Base-by-base conservation (phyloP, 1,140 invertebrate species). In the Ceratitis capitata region DNA sequence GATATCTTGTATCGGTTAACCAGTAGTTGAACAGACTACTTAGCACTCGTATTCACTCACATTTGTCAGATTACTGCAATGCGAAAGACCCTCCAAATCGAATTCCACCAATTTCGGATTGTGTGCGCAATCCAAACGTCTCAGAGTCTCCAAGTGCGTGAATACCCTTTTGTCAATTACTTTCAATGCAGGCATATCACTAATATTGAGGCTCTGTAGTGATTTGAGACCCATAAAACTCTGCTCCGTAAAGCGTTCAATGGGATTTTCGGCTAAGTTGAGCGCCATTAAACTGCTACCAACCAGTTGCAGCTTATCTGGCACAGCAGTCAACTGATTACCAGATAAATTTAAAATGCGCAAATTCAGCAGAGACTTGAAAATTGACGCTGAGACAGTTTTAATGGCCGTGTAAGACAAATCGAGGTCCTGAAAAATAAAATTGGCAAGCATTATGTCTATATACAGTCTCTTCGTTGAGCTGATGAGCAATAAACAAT, bases 351-450 rank as follows among this genome's bases (percentile, higher is more conserved):
- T 93, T 32, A 95, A 88, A 47, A 92, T 89, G 23, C 92, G 90
- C 23, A 95, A 87, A 32, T 92, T 92, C 23, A 88, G 87, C 19
- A 94, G 88, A 12, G 92, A 91, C 86, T 88, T 91, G 45, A 93
- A 93, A 45, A 91, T 92, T 51, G 92, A 92, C 49, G 88, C 84
- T 0, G 94, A 93, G 85, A 94, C 88, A 56, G 89, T 90, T 58
- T 93, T 92, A 78, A 95, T 89, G 3, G 92, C 92, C 26, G 94
- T 95, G 87, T 93, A 92, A 0, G 94, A 93, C 83, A 95, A 89
- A 89, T 95, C 94, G 58, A 95, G 87, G 10, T 92, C 89, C 93
- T 95, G 89, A 53, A 90, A 85, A 45, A 64, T 3, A 85, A 51
- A 35, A 42, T 6, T n/a, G n/a, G n/a, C n/a, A n/a, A n/a, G n/a